A percentile compares a stretch with the other conserved stretches of the same genome.
Conservation (phyloP, 2,113 vertebrate genomes). For the Scophthalmus maximus region DNA sequence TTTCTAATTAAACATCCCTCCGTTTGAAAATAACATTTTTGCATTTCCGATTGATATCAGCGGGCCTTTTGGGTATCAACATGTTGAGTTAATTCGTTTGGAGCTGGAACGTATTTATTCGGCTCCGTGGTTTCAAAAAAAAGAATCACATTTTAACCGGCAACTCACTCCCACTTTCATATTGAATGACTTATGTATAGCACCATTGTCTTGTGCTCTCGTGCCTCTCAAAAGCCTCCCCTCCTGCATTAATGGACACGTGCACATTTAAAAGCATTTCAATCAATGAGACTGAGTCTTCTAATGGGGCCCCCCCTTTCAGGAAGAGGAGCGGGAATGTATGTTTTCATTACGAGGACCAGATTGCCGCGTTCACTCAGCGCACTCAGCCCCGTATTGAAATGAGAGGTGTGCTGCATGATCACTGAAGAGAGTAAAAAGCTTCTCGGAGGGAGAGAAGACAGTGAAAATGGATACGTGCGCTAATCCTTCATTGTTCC, state of each 20-base stretch:
- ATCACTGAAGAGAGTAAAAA: conserved; percentile 75
- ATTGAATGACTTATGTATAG: conserved; percentile 50
- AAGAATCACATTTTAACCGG: conserved; percentile 26
- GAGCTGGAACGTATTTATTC: conserved; percentile 27
- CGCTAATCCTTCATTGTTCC: conserved; percentile 30
- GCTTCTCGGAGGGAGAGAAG: conserved; percentile 55
- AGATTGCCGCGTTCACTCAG: conserved; percentile 73
- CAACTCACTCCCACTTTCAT: conserved; percentile 30
- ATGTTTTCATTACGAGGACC: conserved; percentile 77
- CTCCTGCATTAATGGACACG: conserved; percentile 75
- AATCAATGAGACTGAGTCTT: conserved; percentile 80
- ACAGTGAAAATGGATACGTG: conserved; percentile 53
- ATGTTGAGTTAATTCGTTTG: conserved; percentile 38
- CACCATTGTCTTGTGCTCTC: conserved; percentile 59
- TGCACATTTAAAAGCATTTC: conserved; percentile 82
- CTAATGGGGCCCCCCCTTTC: conserved; percentile 80
- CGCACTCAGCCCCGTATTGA: conserved; percentile 71
- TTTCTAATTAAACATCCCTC: conserved; percentile 54
- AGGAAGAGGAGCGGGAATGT: conserved; percentile 76
- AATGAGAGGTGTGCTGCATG: conserved; percentile 75
- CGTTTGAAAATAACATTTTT: conserved; percentile 49
- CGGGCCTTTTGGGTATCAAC: conserved; percentile 7
- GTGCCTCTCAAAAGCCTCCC: conserved; percentile 54
- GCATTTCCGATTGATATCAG: conserved; percentile 37
- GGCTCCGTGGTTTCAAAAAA: neutral